Percentiles rank a stretch among this genome's conserved stretches.
Evolutionary conservation across 2,113 vertebrate genomes (phyloP).

Genomic region (Gopherus flavomarginatus): DNA sequence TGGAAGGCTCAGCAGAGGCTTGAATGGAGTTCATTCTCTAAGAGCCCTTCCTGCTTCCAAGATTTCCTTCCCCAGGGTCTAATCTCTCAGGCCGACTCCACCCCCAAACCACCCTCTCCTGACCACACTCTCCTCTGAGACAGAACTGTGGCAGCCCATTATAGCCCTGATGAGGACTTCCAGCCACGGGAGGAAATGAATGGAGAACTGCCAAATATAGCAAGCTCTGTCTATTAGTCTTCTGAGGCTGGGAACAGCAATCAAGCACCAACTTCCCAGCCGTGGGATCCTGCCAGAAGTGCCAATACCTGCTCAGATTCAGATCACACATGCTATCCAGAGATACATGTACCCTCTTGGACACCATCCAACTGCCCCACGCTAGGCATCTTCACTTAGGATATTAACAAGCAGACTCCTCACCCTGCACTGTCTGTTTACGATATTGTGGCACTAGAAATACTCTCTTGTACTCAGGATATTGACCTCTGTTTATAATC

Average conservation of each 20-base stretch:
- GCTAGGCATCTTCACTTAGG: neutral
- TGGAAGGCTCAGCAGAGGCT: neutral
- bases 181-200: neutral
- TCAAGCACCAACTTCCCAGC: neutral
- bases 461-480: neutral
- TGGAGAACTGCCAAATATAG: neutral
- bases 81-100: neutral
- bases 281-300: neutral
- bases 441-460: neutral
- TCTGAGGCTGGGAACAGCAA: neutral
- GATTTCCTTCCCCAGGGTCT: neutral
- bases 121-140: neutral
- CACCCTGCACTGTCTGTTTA: neutral
- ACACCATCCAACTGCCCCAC: neutral
- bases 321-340: neutral
- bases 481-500: neutral
- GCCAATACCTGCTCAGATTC: neutral
- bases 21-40: constrained; percentile 26
- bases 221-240: neutral
- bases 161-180: neutral
- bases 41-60: neutral
- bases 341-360: neutral
- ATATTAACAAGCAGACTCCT: neutral
- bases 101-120: neutral
- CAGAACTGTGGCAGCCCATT: neutral